These are phyloP conservation scores for Cantharis rufa DNA, from an alignment of 2,888 invertebrate genomes.

Conservation along the genomic window DNA sequence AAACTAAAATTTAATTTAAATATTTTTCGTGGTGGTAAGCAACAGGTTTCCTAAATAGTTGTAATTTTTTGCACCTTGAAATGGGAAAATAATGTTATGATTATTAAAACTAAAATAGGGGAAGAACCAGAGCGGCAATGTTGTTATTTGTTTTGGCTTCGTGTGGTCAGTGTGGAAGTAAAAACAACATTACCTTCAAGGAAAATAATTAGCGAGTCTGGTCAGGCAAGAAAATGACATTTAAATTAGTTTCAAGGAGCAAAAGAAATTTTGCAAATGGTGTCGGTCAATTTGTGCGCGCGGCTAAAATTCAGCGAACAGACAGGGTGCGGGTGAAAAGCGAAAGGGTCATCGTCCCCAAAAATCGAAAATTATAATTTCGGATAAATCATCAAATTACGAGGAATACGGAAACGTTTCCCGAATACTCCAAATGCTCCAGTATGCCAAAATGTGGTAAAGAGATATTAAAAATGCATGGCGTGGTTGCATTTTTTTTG, in stretches of 20 bases:
- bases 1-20: background rate
- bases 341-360: constrained; percentile 56
- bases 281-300: constrained; percentile 24
- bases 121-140: background rate
- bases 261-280: constrained; percentile 10
- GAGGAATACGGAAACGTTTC: background rate
- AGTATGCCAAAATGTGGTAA: background rate
- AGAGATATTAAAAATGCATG: background rate
- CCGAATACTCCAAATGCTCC: background rate
- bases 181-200: too few relatives aligned
- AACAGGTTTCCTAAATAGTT: background rate
- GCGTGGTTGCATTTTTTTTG: background rate
- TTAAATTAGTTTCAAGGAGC: background rate
- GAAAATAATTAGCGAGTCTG: background rate
- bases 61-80: background rate
- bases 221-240: background rate
- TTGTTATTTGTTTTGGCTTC: background rate
- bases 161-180: background rate
- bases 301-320: constrained; percentile 14
- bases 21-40: background rate
- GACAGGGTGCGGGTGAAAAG: constrained; percentile 58
- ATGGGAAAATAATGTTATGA: background rate
- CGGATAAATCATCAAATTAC: background rate
- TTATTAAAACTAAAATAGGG: background rate
- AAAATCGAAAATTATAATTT: constrained; percentile 17